Conservation (phyloP, 2,888 invertebrate species). For the Rutpela maculata region DNA sequence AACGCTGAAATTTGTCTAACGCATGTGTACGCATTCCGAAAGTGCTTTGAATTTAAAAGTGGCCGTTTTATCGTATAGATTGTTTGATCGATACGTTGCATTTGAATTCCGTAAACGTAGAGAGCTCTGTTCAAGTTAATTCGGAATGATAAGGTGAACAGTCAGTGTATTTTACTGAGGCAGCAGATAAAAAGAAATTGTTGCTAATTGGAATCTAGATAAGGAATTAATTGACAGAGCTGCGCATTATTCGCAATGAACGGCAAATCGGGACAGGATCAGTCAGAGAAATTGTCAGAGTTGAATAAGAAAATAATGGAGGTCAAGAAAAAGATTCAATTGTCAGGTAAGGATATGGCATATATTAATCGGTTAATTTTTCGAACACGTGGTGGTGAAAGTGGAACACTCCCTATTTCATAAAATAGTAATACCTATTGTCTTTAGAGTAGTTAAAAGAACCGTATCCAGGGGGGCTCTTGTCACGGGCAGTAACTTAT, state of each 20-base stretch:
- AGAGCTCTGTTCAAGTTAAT: constrained; percentile 1
- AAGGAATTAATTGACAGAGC: constrained; percentile 58
- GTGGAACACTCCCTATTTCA: too few species aligned
- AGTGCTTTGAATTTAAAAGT: constrained; percentile 5
- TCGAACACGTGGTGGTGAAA: too few species aligned
- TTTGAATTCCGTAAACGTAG: constrained; percentile 18
- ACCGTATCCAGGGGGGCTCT: too few species aligned
- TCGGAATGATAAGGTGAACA: constrained; percentile 12
- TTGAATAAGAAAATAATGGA: constrained; percentile 88
- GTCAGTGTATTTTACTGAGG: constrained; percentile 23
- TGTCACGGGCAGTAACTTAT: too few species aligned
- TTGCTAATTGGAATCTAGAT: constrained; percentile 62
- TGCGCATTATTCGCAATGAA: constrained; percentile 55
- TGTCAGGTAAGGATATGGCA: constrained; percentile 79
- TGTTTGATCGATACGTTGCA: constrained; percentile 28
- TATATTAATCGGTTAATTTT: background rate
- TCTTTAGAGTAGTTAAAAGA: too few species aligned
- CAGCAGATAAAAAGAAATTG: constrained; percentile 45
- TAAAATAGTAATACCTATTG: too few species aligned
- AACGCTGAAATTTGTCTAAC: background rate
- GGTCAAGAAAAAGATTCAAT: constrained; percentile 89
- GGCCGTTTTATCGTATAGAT: background rate
- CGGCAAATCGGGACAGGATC: constrained; percentile 74
- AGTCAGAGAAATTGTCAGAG: constrained; percentile 76
- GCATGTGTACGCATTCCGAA: background rate